phyloP scores from a whole-genome alignment of 2,797 vertebrate species.

The Morelia viridis region DNA sequence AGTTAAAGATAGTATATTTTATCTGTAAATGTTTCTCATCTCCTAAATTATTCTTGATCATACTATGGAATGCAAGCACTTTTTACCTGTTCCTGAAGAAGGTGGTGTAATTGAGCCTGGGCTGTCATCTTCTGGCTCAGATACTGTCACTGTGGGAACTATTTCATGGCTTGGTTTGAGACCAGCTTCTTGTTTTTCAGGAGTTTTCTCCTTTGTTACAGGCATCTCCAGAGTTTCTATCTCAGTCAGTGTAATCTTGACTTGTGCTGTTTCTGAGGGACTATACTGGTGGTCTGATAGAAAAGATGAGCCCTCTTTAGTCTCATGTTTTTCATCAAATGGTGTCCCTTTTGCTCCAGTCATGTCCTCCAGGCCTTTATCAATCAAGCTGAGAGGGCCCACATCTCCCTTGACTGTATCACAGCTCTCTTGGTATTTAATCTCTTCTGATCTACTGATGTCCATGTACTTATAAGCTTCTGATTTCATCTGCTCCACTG shows the following conservation, averaged over 20 bases:
- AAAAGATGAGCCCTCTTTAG: conserved; percentile 78
- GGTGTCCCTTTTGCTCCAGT: conserved; percentile 25
- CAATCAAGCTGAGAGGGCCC: conserved; percentile 54
- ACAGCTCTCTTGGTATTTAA: conserved; percentile 63
- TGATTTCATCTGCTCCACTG: conserved; percentile 82
- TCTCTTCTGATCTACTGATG: conserved; percentile 86
- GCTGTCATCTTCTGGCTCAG: conserved; percentile 97
- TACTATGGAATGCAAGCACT: rapidly evolving
- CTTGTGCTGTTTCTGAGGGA: conserved; percentile 70
- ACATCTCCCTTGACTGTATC: conserved; percentile 60
- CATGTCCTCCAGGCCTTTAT: conserved; percentile 45
- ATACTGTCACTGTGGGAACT: conserved; percentile 91
- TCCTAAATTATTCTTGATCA: not conserved
- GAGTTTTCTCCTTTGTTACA: conserved; percentile 60
- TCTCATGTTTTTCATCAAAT: conserved; percentile 57
- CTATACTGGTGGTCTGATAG: conserved; percentile 73
- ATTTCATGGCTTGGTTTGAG: conserved; percentile 87
- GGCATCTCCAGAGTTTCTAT: conserved; percentile 70
- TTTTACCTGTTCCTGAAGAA: conserved; percentile 85
- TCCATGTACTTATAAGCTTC: conserved; percentile 97
- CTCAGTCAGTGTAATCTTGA: conserved; percentile 88
- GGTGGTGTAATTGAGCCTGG: conserved; percentile 89
- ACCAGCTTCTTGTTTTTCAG: conserved; percentile 75
- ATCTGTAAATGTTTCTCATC: not conserved
- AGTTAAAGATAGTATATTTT: not conserved